Evolutionary conservation across 2,888 invertebrate genomes (phyloP).

Genomic region (Lumbricus terrestris): DNA sequence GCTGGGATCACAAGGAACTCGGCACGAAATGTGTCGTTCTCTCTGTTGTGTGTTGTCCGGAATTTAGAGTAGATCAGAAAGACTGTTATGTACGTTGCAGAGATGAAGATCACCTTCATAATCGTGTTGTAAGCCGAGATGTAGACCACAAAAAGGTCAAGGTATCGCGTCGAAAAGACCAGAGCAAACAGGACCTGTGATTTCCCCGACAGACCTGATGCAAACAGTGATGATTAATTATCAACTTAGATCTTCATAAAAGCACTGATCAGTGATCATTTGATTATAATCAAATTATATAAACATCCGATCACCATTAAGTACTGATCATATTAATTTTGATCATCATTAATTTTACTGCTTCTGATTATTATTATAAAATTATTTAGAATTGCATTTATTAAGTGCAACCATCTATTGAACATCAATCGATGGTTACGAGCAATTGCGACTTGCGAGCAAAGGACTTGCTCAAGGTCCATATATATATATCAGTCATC

Average conservation of each 20-base stretch:
- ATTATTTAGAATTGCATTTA: too few relatives aligned
- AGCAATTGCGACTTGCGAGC: too few relatives aligned
- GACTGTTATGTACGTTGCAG: slow-evolving; percentile 69
- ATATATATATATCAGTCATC: too few relatives aligned
- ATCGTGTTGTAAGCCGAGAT: slow-evolving; percentile 91
- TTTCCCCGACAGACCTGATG: slow-evolving; percentile 88
- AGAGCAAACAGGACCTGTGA: slow-evolving; percentile 91
- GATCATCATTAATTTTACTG: background rate
- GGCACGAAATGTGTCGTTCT: slow-evolving; percentile 96
- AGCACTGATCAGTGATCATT: background rate
- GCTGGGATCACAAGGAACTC: slow-evolving; percentile 75
- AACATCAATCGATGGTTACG: too few relatives aligned
- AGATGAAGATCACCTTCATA: slow-evolving; percentile 77
- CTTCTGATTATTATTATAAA: too few relatives aligned
- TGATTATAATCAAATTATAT: too few relatives aligned
- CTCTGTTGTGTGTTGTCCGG: slow-evolving; percentile 87
- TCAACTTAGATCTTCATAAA: background rate
- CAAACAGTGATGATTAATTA: background rate
- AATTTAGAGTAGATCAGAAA: slow-evolving; percentile 96
- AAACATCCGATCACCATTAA: background rate
- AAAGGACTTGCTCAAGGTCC: too few relatives aligned
- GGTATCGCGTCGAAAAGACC: slow-evolving; percentile 87
- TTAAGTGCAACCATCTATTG: too few relatives aligned
- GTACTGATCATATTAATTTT: background rate
- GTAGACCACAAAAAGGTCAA: slow-evolving; percentile 91